phyloP scores from a whole-genome alignment of 1,140 invertebrate species.

The Saccostrea cuccullata region DNA sequence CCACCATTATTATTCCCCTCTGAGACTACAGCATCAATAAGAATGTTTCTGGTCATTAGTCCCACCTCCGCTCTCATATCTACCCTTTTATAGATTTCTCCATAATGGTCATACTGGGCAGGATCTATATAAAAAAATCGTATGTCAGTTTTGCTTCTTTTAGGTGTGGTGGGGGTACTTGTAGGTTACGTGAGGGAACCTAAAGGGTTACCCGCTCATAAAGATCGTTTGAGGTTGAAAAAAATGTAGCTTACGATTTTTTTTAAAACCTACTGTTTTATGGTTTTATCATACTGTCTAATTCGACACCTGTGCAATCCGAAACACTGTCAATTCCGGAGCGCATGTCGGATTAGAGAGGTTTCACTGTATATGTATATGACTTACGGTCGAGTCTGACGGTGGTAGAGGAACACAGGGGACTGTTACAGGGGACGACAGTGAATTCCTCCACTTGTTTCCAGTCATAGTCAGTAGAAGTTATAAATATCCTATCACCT shows the following conservation, averaged over 20 bases:
- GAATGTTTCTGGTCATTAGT: constrained; percentile 57
- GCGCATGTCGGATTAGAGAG: too few species aligned
- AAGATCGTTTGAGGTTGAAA: neutral
- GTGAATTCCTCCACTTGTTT: constrained; percentile 32
- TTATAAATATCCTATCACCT: constrained; percentile 42
- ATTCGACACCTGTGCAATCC: too few species aligned
- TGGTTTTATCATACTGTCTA: neutral
- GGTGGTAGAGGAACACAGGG: constrained; percentile 10
- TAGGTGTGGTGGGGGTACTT: too few species aligned
- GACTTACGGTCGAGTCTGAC: constrained; percentile 40
- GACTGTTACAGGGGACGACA: constrained; percentile 15
- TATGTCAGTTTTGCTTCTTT: too few species aligned
- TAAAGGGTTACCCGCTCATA: too few species aligned
- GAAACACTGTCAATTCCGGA: too few species aligned
- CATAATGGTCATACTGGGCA: constrained; percentile 42
- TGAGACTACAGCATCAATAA: constrained; percentile 17
- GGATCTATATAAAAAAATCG: neutral
- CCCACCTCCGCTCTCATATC: constrained; percentile 59
- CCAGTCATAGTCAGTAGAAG: constrained; percentile 49
- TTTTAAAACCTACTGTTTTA: too few species aligned
- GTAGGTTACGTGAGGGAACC: too few species aligned
- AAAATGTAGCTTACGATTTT: neutral
- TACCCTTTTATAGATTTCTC: constrained; percentile 46
- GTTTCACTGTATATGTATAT: too few species aligned
- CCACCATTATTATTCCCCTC: constrained; percentile 27